Evolutionary conservation across 2,888 invertebrate species (phyloP).

Genomic region (Pardosa pseudoannulata): DNA sequence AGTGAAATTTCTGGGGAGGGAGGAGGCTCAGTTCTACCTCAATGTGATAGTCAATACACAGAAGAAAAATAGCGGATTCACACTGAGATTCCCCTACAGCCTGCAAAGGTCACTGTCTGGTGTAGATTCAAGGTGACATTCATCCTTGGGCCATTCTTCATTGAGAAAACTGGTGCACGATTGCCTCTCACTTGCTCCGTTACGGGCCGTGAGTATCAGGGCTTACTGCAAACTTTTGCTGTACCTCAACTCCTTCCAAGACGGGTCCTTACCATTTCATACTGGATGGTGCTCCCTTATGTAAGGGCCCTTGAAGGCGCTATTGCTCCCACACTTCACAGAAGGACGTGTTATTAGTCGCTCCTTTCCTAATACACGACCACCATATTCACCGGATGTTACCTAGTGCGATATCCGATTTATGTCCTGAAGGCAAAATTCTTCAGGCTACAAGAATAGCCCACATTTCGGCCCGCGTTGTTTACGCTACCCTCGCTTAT

Average conservation of each 20-base stretch:
- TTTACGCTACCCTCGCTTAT: too few relatives aligned
- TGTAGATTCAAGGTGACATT: slow-evolving; percentile 11
- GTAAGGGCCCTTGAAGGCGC: background rate
- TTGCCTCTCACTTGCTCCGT: slow-evolving; percentile 10
- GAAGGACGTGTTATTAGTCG: slow-evolving; percentile 12
- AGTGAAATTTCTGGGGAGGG: slow-evolving; percentile 8
- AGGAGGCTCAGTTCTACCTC: slow-evolving; percentile 8
- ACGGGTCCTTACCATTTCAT: background rate
- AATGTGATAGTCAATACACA: slow-evolving; percentile 6
- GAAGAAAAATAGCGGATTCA: background rate
- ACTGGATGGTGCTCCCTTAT: background rate
- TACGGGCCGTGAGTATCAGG: slow-evolving; percentile 3
- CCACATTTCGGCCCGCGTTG: too few relatives aligned
- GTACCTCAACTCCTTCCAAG: slow-evolving; percentile 15
- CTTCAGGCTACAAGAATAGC: too few relatives aligned
- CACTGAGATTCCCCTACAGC: slow-evolving; percentile 3
- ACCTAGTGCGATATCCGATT: background rate
- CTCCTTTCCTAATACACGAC: slow-evolving; percentile 6
- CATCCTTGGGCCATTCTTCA: slow-evolving; percentile 13
- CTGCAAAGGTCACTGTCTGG: slow-evolving; percentile 12
- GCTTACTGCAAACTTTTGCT: slow-evolving; percentile 1
- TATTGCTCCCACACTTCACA: too few relatives aligned
- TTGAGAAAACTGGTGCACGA: background rate
- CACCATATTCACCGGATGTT: background rate
- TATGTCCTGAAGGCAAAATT: too few relatives aligned